Conservation (phyloP, 2,888 invertebrate species). For the Aphodius granarius region DNA sequence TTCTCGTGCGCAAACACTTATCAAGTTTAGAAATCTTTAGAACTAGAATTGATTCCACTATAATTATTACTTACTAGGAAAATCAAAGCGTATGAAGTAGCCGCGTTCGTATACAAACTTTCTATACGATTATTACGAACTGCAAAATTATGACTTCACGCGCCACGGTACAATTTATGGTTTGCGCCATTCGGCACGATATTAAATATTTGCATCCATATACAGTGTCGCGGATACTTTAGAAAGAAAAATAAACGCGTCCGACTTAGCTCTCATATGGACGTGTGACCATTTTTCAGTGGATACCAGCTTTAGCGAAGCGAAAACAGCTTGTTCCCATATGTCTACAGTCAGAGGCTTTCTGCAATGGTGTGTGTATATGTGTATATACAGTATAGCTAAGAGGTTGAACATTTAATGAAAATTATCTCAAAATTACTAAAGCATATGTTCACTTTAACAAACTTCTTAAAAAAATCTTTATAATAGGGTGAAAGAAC, state of each 20-base stretch:
- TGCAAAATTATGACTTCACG: constrained; percentile 4
- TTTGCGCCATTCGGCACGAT: neutral
- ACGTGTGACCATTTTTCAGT: constrained; percentile 7
- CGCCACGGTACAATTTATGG: neutral
- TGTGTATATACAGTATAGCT: no score
- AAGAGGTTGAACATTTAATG: no score
- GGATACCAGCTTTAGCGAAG: neutral
- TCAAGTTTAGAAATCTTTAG: neutral
- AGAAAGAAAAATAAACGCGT: constrained; percentile 3
- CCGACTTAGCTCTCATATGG: neutral
- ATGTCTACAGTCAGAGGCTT: neutral
- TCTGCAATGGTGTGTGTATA: no score
- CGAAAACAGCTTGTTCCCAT: neutral
- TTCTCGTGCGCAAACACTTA: neutral
- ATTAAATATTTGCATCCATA: constrained; percentile 13
- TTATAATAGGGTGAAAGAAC: no score
- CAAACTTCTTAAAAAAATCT: no score
- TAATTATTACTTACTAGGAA: neutral
- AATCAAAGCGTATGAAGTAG: neutral
- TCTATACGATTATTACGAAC: constrained; percentile 1
- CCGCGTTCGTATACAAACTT: neutral
- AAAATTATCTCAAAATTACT: no score
- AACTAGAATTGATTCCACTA: neutral
- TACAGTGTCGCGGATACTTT: neutral
- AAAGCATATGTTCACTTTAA: no score